Conservation (phyloP, 2,888 invertebrate genomes). For the Vandiemenella viatica region DNA sequence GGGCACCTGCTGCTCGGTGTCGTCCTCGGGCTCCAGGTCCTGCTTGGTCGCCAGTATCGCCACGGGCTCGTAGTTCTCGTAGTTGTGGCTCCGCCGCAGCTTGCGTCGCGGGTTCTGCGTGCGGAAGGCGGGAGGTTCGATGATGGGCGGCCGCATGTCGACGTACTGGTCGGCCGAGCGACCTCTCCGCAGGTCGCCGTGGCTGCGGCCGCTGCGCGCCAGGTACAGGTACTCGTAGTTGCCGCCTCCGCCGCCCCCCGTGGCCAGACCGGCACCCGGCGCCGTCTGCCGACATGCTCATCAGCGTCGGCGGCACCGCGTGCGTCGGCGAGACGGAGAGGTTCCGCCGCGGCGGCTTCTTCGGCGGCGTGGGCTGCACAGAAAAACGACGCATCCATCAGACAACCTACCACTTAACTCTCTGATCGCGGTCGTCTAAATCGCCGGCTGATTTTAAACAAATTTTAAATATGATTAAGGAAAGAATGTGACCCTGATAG, state of each 20-base stretch:
- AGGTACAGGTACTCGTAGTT: constrained; percentile 48
- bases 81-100: constrained; percentile 36
- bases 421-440: no score
- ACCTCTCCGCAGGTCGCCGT: constrained; percentile 56
- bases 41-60: constrained; percentile 33
- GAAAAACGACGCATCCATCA: constrained; percentile 4
- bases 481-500: no score
- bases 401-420: no score
- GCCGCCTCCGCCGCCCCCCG: constrained; percentile 31
- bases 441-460: no score
- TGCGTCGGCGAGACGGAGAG: constrained; percentile 77
- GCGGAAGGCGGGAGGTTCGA: constrained; percentile 45
- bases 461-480: no score
- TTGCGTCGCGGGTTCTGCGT: constrained; percentile 59
- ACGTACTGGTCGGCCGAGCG: constrained; percentile 66
- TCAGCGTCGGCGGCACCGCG: constrained; percentile 32
- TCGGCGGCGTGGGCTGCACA: constrained; percentile 65
- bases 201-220: constrained; percentile 49
- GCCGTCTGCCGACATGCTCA: constrained; percentile 38
- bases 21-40: constrained; percentile 37
- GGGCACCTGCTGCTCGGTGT: constrained; percentile 25
- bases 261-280: constrained; percentile 27
- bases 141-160: constrained; percentile 42
- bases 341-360: constrained; percentile 77
- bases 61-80: constrained; percentile 30